Conservation (phyloP, 2,113 vertebrate species). For the Cochlearius cochlearius region DNA sequence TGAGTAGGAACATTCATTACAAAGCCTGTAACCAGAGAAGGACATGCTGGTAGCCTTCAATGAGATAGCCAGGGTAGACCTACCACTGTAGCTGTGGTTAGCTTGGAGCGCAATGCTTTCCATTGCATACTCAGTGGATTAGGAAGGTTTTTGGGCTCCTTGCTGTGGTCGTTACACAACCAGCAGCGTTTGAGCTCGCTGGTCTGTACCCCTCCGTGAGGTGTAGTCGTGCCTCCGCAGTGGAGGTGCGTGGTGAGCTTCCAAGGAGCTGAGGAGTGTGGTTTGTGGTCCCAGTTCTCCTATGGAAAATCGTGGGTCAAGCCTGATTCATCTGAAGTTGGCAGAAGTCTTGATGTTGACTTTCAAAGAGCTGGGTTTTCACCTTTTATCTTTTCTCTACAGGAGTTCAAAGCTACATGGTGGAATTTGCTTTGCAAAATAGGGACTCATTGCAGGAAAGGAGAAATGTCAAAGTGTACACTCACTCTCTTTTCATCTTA, state of each 20-base stretch:
- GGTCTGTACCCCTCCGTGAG: rapidly evolving
- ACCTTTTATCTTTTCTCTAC: background rate
- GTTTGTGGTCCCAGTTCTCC: background rate
- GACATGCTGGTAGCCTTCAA: background rate
- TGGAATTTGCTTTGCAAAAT: slow-evolving; percentile 54
- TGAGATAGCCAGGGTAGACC: background rate
- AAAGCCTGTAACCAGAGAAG: background rate
- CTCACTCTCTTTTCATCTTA: slow-evolving; percentile 16
- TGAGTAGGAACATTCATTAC: background rate
- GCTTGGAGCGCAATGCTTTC: background rate
- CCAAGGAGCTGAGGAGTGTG: background rate
- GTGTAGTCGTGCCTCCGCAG: background rate
- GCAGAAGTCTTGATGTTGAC: background rate
- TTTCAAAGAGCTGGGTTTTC: background rate
- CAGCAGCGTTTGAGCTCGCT: background rate
- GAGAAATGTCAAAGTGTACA: slow-evolving; percentile 40
- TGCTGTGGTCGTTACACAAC: background rate
- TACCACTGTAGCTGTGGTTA: background rate
- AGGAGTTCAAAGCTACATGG: background rate
- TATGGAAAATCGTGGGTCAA: background rate
- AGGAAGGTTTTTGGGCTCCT: background rate
- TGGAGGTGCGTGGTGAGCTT: background rate
- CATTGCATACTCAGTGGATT: rapidly evolving
- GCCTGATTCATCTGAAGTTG: background rate
- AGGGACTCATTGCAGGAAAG: background rate